Base-by-base conservation (phyloP, 2,113 vertebrate species). In the Hyaena hyaena region DNA sequence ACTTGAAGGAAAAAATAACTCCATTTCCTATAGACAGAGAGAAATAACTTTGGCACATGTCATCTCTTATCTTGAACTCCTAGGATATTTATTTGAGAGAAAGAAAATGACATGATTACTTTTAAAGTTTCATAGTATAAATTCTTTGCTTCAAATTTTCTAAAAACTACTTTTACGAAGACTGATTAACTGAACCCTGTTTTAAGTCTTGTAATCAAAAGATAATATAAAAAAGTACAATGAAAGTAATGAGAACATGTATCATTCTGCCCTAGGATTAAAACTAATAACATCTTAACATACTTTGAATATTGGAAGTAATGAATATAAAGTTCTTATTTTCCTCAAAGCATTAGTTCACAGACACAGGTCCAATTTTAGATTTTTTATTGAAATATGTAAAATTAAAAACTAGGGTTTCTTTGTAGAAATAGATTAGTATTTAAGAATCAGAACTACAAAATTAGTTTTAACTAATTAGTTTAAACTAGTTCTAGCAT, bases 1-100 rank as follows among this genome's bases (percentile, higher is more conserved):
- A 23, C 99, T 99, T 5, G 99, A 99, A 58, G 99, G 99, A 89
- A 99, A 99, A 98, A 99, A 99, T 88, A 99, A 99, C 97, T 99
- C 99, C 97, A 99, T 98, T 96, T 99, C 99, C 99, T 99, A 97
- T 77, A 98, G 98, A 97, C 45, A 98, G 97, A 61, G 97, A 96
- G 68, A 97, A 50, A 97, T 21, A 94, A 90, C 9, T 69, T 50
- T 65, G 65, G 58, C 48, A 50, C 21, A 74, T 10, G 28, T 48
- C 10, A 74, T 50, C 74, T 43, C n/a, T 73, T 15, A 48, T 21
- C 16, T 69, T 39, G 14, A 94, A 88, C 8, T 82, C 65, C 66
- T 9, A 65, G 7, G 35, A 15, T 76, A 74, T 14, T 74, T 76
- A n/a, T 33, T 7, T 76, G 15, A 33, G 31, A 45, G 7, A 9